phyloP scores from a whole-genome alignment of 1,140 invertebrate species.

The Dufourea novaeangliae region DNA sequence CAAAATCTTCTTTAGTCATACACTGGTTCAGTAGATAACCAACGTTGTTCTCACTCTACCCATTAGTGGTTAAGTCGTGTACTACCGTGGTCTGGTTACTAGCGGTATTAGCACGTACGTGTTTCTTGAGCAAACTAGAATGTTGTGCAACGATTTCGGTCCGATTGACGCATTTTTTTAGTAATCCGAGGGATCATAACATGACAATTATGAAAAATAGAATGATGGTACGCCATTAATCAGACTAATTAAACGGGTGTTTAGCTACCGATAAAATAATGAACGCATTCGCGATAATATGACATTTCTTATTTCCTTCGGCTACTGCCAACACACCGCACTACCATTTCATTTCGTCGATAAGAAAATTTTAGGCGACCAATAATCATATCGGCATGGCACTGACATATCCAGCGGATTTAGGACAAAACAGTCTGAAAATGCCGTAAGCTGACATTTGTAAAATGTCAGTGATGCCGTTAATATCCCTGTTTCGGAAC shows the following conservation, averaged over 20 bases:
- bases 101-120: not conserved
- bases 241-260: too few relatives aligned
- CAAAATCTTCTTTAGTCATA: slow-evolving; percentile 17
- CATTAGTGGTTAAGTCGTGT: slow-evolving; percentile 3
- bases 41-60: not conserved
- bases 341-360: not conserved
- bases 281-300: not conserved
- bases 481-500: slow-evolving; percentile 26
- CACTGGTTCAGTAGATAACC: slow-evolving; percentile 11
- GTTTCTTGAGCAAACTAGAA: not conserved
- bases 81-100: not conserved
- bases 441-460: slow-evolving; percentile 64
- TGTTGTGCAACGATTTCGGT: not conserved
- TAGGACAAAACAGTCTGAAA: slow-evolving; percentile 48
- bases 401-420: slow-evolving; percentile 49
- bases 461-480: slow-evolving; percentile 58
- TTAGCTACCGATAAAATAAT: too few relatives aligned
- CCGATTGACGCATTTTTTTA: not conserved
- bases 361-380: not conserved
- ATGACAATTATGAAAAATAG: too few relatives aligned
- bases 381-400: slow-evolving; percentile 30
- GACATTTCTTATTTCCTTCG: slow-evolving; percentile 21
- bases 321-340: too few relatives aligned
- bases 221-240: too few relatives aligned
- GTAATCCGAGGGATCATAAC: too few relatives aligned